These are phyloP conservation scores for Empidonax traillii DNA, from an alignment of 2,113 vertebrate genomes.

Conservation along the genomic window DNA sequence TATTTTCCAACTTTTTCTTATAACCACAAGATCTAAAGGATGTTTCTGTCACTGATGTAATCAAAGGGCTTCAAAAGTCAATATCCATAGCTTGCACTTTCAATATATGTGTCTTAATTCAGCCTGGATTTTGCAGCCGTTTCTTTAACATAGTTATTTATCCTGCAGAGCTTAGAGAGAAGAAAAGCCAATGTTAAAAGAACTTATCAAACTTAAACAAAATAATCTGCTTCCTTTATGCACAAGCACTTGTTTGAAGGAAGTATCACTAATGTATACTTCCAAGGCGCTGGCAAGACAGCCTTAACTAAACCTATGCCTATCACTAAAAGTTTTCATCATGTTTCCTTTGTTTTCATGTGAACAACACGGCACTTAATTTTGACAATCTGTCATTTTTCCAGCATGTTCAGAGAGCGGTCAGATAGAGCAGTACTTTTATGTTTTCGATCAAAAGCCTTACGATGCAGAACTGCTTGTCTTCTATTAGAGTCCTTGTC, in stretches of 20 bases:
- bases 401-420: conserved; percentile 1
- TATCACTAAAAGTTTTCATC: conserved; percentile 36
- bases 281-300: background rate
- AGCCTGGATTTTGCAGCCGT: background rate
- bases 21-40: background rate
- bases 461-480: conserved; percentile 60
- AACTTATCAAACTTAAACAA: background rate
- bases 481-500: conserved; percentile 54
- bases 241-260: background rate
- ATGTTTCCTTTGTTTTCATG: conserved; percentile 38
- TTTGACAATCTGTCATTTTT: conserved; percentile 67
- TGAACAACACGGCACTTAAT: conserved; percentile 53
- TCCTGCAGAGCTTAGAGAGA: background rate
- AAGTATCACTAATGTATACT: background rate
- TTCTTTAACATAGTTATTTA: background rate
- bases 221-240: background rate
- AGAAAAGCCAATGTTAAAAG: background rate
- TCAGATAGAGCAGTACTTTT: conserved; percentile 46
- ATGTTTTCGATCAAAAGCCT: conserved; percentile 67
- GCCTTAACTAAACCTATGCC: background rate
- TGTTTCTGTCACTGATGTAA: background rate
- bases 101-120: background rate
- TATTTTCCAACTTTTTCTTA: background rate
- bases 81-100: background rate
- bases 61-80: background rate